Evolutionary conservation across 2,888 invertebrate species (phyloP).

Genomic region (Cerceris ruficornis): DNA sequence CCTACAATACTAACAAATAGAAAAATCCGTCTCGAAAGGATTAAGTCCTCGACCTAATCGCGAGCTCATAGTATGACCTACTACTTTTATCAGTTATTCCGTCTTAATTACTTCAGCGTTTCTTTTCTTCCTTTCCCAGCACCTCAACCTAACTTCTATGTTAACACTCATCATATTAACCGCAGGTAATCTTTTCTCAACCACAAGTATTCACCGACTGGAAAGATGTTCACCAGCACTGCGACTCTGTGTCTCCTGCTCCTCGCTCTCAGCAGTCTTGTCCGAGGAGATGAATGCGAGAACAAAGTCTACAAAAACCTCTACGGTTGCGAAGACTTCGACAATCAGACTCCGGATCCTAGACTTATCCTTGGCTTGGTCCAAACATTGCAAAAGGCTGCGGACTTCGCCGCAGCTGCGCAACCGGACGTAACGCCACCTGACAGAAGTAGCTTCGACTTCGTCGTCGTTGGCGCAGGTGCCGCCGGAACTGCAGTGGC

Average conservation of each 20-base stretch:
- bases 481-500: conserved; percentile 91
- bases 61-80: too few relatives aligned
- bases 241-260: neutral
- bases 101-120: too few relatives aligned
- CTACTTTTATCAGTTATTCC: too few relatives aligned
- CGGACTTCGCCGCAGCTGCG: neutral
- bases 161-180: too few relatives aligned
- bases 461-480: conserved; percentile 90
- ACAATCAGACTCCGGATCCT: neutral
- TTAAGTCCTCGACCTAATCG: too few relatives aligned
- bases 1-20: too few relatives aligned
- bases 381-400: conserved; percentile 6
- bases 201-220: too few relatives aligned
- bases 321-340: conserved; percentile 4
- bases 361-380: neutral
- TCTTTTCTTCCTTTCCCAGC: too few relatives aligned
- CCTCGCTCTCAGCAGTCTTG: neutral
- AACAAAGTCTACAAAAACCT: conserved; percentile 9
- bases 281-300: too few relatives aligned
- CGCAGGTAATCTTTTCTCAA: too few relatives aligned
- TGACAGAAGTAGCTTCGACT: conserved; percentile 85
- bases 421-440: conserved; percentile 80
- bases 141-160: too few relatives aligned
- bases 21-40: too few relatives aligned
- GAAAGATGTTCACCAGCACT: neutral